These are phyloP conservation scores for Drosophila sproati DNA, from an alignment of 1,140 invertebrate genomes.

Conservation along the genomic window DNA sequence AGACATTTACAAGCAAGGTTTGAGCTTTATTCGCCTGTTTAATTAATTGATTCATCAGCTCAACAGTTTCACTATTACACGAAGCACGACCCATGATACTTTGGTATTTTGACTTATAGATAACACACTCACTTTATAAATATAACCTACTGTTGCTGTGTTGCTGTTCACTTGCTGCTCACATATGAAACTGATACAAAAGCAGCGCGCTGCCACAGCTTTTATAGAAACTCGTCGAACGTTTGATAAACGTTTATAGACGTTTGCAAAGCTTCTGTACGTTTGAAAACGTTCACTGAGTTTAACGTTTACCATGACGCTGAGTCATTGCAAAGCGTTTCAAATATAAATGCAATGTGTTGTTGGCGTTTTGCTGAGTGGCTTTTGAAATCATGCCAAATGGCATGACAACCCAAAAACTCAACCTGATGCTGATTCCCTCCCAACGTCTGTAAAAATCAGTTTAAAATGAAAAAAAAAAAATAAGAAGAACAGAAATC, in stretches of 20 bases:
- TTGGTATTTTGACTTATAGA: constrained; percentile 1
- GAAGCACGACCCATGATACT: not conserved
- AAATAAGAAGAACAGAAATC: constrained; percentile 46
- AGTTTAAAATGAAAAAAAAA: not conserved
- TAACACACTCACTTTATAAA: not conserved
- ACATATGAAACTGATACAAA: constrained; percentile 15
- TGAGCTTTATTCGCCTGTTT: constrained; percentile 13
- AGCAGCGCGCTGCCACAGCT: constrained; percentile 10
- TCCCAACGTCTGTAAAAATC: constrained; percentile 14
- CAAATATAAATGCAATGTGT: constrained; percentile 23
- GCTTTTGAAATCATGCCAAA: constrained; percentile 42
- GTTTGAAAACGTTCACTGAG: not conserved
- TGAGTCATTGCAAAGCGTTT: constrained; percentile 20
- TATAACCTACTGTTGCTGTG: constrained; percentile 3
- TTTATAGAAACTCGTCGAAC: constrained; percentile 24
- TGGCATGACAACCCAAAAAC: constrained; percentile 64
- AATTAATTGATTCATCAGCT: constrained; percentile 12
- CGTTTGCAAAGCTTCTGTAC: not conserved
- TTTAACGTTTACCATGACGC: constrained; percentile 24
- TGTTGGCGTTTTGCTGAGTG: constrained; percentile 8
- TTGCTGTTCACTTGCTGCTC: not conserved
- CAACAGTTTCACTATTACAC: not conserved
- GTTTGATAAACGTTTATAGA: constrained; percentile 20
- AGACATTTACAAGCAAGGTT: constrained; percentile 4
- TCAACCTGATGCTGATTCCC: constrained; percentile 10